phyloP scores from a whole-genome alignment of 2,113 vertebrate species.

The Tragelaphus strepsiceros region DNA sequence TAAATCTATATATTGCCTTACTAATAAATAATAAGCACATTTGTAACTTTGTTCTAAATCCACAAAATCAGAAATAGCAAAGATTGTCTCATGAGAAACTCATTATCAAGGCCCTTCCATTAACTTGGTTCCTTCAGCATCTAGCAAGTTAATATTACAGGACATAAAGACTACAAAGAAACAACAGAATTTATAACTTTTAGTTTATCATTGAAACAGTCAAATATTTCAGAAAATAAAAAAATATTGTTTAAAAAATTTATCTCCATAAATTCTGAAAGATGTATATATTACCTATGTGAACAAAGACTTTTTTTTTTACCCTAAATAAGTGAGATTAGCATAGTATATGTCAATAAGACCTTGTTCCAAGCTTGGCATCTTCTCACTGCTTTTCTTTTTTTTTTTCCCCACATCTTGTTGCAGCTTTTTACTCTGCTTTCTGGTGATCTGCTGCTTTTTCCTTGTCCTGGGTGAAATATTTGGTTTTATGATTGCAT shows the following conservation, averaged over 20 bases:
- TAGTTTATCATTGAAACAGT: slow-evolving; percentile 69
- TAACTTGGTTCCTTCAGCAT: slow-evolving; percentile 43
- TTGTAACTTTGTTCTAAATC: background rate
- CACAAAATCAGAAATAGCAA: background rate
- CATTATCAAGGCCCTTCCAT: slow-evolving; percentile 47
- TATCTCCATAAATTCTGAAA: slow-evolving; percentile 45
- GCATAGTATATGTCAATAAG: background rate
- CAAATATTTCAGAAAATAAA: slow-evolving; percentile 69
- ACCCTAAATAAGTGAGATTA: background rate
- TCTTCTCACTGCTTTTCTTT: background rate
- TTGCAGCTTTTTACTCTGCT: background rate
- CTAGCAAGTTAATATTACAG: slow-evolving; percentile 60
- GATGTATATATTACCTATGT: background rate
- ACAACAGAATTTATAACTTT: slow-evolving; percentile 52
- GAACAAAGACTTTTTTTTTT: background rate
- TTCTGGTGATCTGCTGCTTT: background rate
- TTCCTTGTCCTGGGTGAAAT: background rate
- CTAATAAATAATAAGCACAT: background rate
- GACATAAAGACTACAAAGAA: slow-evolving; percentile 45
- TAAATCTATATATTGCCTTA: slow-evolving; percentile 64
- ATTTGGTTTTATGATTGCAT: background rate
- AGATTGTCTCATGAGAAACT: slow-evolving; percentile 17
- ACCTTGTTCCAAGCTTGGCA: background rate
- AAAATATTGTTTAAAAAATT: slow-evolving; percentile 69
- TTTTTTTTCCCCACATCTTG: background rate